Percentiles rank a stretch among this genome's conserved stretches.
Conservation (phyloP, 2,888 invertebrate genomes). For the Alloplasta piceator region DNA sequence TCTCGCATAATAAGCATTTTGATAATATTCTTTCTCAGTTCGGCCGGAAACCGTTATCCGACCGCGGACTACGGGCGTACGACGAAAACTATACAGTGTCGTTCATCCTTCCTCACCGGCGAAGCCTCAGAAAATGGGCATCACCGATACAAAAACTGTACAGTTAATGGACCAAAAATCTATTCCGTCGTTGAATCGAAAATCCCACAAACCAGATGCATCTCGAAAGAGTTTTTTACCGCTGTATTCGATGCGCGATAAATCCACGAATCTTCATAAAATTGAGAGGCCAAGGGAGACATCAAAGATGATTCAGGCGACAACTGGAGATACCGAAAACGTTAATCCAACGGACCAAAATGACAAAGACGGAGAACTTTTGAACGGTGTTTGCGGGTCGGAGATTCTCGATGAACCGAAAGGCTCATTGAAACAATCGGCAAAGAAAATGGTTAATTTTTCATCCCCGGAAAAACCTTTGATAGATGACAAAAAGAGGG, state of each 20-base stretch:
- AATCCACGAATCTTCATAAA: background rate
- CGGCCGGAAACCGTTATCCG: background rate
- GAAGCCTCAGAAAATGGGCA: background rate
- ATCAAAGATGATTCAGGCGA: background rate
- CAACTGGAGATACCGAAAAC: background rate
- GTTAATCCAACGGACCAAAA: background rate
- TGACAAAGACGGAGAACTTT: background rate
- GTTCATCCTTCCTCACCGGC: conserved; percentile 5
- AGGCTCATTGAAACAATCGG: background rate
- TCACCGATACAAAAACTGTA: background rate
- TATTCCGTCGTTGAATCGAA: background rate
- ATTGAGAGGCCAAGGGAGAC: conserved; percentile 35
- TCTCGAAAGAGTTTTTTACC: conserved; percentile 43
- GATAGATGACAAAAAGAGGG: too few species aligned
- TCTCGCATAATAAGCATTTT: background rate
- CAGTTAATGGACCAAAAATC: conserved; percentile 17
- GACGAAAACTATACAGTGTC: conserved; percentile 41
- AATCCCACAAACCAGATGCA: background rate
- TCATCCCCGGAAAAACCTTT: background rate
- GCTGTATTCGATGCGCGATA: conserved; percentile 50
- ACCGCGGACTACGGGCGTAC: conserved; percentile 22
- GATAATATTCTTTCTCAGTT: conserved; percentile 16
- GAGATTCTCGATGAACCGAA: background rate
- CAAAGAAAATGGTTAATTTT: conserved; percentile 1
- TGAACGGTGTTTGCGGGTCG: background rate